These are phyloP conservation scores for Micrastur ruficollis DNA, from an alignment of 2,797 vertebrate species.

Conservation along the genomic window DNA sequence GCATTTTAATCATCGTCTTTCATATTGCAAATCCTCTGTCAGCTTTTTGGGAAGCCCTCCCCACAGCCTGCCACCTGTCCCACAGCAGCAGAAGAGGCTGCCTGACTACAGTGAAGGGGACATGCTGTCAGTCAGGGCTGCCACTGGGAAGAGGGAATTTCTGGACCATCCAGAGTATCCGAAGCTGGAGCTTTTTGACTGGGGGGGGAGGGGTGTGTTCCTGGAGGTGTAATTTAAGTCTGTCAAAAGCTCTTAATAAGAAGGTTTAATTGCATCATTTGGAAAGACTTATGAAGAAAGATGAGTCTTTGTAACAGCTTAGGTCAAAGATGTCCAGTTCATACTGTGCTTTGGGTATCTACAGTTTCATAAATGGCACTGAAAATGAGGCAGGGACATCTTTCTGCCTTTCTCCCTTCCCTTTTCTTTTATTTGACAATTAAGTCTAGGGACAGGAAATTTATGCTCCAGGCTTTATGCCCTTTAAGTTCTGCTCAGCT, in stretches of 20 bases:
- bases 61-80: neutral
- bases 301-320: neutral
- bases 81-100: neutral
- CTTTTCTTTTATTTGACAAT: neutral
- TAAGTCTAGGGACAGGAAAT: neutral
- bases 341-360: neutral
- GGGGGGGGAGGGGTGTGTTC: neutral
- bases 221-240: neutral
- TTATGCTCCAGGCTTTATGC: neutral
- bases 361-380: neutral
- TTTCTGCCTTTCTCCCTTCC: neutral
- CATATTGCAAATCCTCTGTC: neutral
- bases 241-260: neutral
- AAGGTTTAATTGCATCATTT: neutral
- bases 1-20: neutral
- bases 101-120: rapidly evolving
- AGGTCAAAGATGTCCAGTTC: neutral
- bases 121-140: rapidly evolving
- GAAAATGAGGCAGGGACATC: neutral
- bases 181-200: neutral
- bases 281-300: neutral
- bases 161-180: neutral
- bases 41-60: neutral
- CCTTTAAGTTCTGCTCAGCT: neutral
- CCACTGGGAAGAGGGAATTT: neutral